Evolutionary conservation across 2,797 vertebrate genomes (phyloP).

Genomic region (Sebastes minor): DNA sequence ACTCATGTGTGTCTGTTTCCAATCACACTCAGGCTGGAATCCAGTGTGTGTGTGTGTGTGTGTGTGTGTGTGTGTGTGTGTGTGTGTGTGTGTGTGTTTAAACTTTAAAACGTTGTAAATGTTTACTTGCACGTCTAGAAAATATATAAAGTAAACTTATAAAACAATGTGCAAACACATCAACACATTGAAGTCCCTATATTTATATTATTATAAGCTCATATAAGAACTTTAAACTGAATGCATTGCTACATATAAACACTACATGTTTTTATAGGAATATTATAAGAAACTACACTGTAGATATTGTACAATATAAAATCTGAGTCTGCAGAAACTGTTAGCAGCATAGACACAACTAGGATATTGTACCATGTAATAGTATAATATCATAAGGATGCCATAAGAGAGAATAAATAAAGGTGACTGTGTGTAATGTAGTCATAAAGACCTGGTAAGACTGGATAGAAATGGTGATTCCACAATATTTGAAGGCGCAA

Average conservation of each 20-base stretch:
- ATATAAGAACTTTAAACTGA: not conserved
- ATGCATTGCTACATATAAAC: not conserved
- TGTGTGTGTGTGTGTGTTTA: slow-evolving; percentile 2
- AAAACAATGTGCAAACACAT: not conserved
- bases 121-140: not conserved
- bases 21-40: slow-evolving; percentile 59
- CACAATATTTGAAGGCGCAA: too few species aligned
- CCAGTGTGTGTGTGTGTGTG: slow-evolving; percentile 19
- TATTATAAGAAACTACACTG: not conserved
- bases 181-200: not conserved
- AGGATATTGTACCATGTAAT: not conserved
- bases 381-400: not conserved
- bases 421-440: too few species aligned
- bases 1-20: slow-evolving; percentile 59
- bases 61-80: slow-evolving; percentile 5
- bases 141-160: not conserved
- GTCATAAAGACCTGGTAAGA: not conserved
- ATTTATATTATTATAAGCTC: not conserved
- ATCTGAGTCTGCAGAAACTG: not conserved
- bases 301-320: not conserved
- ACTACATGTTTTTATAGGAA: not conserved
- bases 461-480: too few species aligned
- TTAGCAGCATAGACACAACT: not conserved
- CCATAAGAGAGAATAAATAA: too few species aligned
- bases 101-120: not conserved